Percentiles rank a stretch among this genome's conserved stretches.
Conservation (phyloP, 2,113 vertebrate genomes). For the Gobiocypris rarus region DNA sequence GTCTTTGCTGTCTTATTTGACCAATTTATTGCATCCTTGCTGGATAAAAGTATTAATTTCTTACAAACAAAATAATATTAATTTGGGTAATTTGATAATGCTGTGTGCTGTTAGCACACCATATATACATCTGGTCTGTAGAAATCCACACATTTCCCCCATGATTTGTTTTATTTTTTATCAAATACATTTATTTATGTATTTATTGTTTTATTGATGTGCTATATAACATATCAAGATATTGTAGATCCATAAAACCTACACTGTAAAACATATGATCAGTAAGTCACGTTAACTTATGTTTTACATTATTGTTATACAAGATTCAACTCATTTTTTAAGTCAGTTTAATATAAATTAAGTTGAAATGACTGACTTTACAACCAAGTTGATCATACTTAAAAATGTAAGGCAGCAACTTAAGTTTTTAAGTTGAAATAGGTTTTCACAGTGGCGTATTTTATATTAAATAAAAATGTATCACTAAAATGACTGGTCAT, state of each 20-base stretch:
- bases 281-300: background rate
- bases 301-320: background rate
- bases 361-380: too few species aligned
- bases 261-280: background rate
- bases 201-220: background rate
- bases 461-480: background rate
- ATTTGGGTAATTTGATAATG: background rate
- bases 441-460: too few species aligned
- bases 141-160: too few species aligned
- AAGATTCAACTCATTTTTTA: background rate
- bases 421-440: too few species aligned
- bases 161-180: too few species aligned
- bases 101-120: background rate
- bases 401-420: too few species aligned
- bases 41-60: background rate
- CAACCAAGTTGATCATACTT: too few species aligned
- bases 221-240: background rate
- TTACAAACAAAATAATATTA: background rate
- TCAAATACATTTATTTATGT: background rate
- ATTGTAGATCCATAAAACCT: background rate
- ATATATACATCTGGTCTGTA: too few species aligned
- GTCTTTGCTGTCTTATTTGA: background rate
- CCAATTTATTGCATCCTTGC: background rate
- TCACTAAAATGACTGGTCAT: too few species aligned
- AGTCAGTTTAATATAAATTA: too few species aligned